Evolutionary conservation across 2,113 vertebrate genomes (phyloP).

Genomic region (rat (Rattus norvegicus)): DNA sequence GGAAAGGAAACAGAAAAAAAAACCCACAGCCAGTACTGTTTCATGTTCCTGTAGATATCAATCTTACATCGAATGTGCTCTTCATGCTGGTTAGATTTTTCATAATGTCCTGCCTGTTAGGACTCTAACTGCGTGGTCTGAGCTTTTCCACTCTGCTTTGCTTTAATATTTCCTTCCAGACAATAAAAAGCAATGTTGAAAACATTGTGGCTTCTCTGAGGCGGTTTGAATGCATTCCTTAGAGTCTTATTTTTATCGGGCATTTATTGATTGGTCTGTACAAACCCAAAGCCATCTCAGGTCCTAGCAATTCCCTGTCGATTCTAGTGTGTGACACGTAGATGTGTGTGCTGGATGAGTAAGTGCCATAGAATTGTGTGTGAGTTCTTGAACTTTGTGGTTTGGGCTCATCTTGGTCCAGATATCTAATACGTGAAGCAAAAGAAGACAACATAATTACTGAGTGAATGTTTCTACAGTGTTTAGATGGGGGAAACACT

Average conservation of each 20-base stretch:
- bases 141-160: neutral
- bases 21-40: neutral
- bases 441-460: neutral
- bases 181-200: neutral
- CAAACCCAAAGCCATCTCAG: neutral
- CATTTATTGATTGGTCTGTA: neutral
- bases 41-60: slow-evolving; percentile 5
- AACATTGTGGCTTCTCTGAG: neutral
- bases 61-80: neutral
- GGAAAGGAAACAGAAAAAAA: slow-evolving; percentile 53
- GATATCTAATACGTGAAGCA: neutral
- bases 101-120: neutral
- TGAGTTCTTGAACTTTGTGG: neutral
- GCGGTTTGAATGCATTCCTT: neutral
- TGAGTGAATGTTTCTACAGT: neutral
- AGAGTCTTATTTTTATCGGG: slow-evolving; percentile 9
- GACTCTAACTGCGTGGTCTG: neutral
- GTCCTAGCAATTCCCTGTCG: neutral
- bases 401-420: neutral
- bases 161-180: slow-evolving; percentile 13
- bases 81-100: slow-evolving; percentile 20
- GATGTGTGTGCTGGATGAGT: neutral
- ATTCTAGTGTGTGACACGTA: neutral
- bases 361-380: neutral
- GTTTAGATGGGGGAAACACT: slow-evolving; percentile 17